Evolutionary conservation across 2,797 vertebrate genomes (phyloP).

Genomic region (Periparus ater): DNA sequence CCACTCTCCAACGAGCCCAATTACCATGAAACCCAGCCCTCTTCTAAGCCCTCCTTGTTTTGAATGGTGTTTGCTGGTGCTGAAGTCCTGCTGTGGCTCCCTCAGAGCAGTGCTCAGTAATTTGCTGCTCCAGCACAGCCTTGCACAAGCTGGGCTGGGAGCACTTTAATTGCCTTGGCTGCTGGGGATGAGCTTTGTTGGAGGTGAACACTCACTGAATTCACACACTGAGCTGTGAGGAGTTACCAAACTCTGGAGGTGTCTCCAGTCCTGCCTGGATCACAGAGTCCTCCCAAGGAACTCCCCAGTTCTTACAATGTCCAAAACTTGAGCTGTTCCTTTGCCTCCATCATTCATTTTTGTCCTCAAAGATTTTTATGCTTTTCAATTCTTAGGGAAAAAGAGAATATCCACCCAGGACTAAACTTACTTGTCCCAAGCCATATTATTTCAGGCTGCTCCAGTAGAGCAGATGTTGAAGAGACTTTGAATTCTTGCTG

Average conservation of each 20-base stretch:
- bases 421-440: not conserved
- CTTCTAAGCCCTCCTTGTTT: not conserved
- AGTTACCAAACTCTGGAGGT: not conserved
- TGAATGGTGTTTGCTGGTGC: not conserved
- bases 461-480: not conserved
- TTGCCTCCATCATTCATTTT: not conserved
- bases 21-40: not conserved
- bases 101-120: not conserved
- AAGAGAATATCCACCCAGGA: not conserved
- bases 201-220: not conserved
- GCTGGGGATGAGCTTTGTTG: constrained; percentile 22
- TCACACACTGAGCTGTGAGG: not conserved
- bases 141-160: constrained; percentile 1
- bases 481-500: not conserved
- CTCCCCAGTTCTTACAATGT: not conserved
- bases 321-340: not conserved
- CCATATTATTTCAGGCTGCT: not conserved
- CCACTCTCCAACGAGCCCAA: not conserved
- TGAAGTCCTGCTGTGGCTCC: not conserved
- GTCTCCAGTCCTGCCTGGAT: not conserved
- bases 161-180: not conserved
- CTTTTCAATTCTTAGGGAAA: not conserved
- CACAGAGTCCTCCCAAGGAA: not conserved
- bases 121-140: not conserved
- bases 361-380: not conserved